Base-by-base conservation (phyloP, 2,888 invertebrate genomes). In the Sarcophaga caerulescens region DNA sequence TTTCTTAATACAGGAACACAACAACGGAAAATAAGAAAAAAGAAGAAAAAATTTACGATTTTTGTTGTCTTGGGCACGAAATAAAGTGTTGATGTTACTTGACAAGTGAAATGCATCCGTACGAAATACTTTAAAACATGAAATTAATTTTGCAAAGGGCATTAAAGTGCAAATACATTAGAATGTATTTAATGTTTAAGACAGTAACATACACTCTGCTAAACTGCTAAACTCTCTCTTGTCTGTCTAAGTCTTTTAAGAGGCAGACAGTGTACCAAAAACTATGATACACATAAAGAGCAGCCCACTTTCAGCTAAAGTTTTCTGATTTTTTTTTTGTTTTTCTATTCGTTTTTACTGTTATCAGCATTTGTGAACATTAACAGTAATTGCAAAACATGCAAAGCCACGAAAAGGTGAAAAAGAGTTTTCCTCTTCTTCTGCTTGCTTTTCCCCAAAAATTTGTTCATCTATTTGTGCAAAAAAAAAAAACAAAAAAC, bases 81-180 rank as follows among this genome's bases (percentile, higher is more conserved):
- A 84, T 84, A 84, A 80, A 84, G 84, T 84, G 84, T 84, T 84
- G 84, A 84, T 84, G 84, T 75, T 84, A 80, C 79, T 84, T 84
- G 84, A 84, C 84, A 84, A 84, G 84, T 84, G 79, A 80, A 84
- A 84, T 84, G 84, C 84, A 79, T 80, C 84, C 70, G 84, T 84
- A 80, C 68, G 78, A 76, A 76, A 66, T 75, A 52, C 60, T 76
- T 80, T 57, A 70, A 78, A 84, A 84, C 79, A 84, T 84, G 84
- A 84, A 84, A 84, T 84, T 84, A 84, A 84, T 84, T 84, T 84
- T 71, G 70, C 70, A 84, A 80, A 84, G 84, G 84, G 84, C 84
- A 84, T 76, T 80, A 76, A 70, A 65, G 84, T 79, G 84, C 84
- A 84, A 84, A 80, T 75, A 35, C 79, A 84, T 80, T 84, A 84